Conservation (phyloP, 2,797 vertebrate genomes). For the Erpetoichthys calabaricus region DNA sequence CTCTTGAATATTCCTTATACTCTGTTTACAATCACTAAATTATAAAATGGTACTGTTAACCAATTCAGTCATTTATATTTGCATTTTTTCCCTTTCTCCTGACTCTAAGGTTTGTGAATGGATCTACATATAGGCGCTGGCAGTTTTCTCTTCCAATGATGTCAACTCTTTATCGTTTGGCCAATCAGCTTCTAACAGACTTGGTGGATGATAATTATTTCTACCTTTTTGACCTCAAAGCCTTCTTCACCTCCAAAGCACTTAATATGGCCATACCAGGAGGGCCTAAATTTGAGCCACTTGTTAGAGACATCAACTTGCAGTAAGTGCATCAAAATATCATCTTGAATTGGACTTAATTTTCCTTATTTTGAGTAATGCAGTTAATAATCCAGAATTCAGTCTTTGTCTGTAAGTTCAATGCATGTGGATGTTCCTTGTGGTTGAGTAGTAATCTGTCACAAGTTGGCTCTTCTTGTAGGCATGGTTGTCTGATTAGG, state of each 20-base stretch:
- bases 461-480: too few species aligned
- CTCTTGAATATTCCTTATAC: not conserved
- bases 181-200: conserved; percentile 94
- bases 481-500: too few species aligned
- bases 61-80: not conserved
- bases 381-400: too few species aligned
- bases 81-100: not conserved
- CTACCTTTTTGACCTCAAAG: conserved; percentile 94
- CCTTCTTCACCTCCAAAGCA: conserved; percentile 96
- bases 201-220: conserved; percentile 96
- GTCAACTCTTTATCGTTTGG: conserved; percentile 92
- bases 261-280: conserved; percentile 98
- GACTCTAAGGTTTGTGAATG: conserved; percentile 75
- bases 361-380: too few species aligned
- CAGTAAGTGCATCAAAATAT: conserved; percentile 65
- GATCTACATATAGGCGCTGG: conserved; percentile 94
- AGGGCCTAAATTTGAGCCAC: conserved; percentile 93
- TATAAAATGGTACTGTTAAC: not conserved
- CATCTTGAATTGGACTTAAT: too few species aligned
- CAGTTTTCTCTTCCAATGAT: conserved; percentile 98
- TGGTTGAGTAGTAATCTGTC: too few species aligned
- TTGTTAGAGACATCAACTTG: conserved; percentile 93
- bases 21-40: not conserved
- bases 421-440: too few species aligned
- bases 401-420: too few species aligned